Evolutionary conservation across 2,888 invertebrate genomes (phyloP).

Genomic region (Linnaemya tessellans): DNA sequence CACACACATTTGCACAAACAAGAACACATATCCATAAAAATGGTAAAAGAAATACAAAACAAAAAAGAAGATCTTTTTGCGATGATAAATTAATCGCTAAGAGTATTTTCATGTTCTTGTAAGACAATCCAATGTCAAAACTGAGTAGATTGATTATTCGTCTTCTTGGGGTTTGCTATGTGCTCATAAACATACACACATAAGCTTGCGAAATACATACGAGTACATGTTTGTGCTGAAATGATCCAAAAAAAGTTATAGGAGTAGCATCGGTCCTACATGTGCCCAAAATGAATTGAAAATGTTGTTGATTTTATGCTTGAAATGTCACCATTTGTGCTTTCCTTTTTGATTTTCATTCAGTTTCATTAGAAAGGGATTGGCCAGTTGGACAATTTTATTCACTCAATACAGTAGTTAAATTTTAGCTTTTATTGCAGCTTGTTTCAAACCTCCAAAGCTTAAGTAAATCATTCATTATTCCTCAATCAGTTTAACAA

Average conservation of each 20-base stretch:
- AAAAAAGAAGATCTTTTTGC: slow-evolving; percentile 78
- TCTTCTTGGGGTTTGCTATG: slow-evolving; percentile 48
- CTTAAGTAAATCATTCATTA: slow-evolving; percentile 66
- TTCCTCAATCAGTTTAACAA: slow-evolving; percentile 63
- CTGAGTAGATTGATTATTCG: slow-evolving; percentile 81
- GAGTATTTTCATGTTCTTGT: slow-evolving; percentile 82
- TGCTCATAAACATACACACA: neutral
- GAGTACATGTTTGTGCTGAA: slow-evolving; percentile 26
- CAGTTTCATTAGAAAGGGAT: slow-evolving; percentile 38
- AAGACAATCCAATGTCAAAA: slow-evolving; percentile 82
- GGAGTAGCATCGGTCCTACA: slow-evolving; percentile 6
- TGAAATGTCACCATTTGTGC: slow-evolving; percentile 70
- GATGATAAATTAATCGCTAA: slow-evolving; percentile 83
- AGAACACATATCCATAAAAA: neutral
- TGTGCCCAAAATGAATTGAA: slow-evolving; percentile 59
- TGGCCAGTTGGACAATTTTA: slow-evolving; percentile 33
- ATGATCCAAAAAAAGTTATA: slow-evolving; percentile 12
- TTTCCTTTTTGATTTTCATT: neutral
- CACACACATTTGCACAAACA: slow-evolving; percentile 6
- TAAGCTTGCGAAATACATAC: neutral
- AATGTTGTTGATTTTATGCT: slow-evolving; percentile 68
- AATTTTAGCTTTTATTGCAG: slow-evolving; percentile 49
- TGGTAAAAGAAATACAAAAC: slow-evolving; percentile 37
- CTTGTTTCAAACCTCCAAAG: slow-evolving; percentile 58
- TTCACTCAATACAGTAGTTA: slow-evolving; percentile 63